Evolutionary conservation across 1,140 invertebrate species (phyloP).

Genomic region (Magallana gigas): DNA sequence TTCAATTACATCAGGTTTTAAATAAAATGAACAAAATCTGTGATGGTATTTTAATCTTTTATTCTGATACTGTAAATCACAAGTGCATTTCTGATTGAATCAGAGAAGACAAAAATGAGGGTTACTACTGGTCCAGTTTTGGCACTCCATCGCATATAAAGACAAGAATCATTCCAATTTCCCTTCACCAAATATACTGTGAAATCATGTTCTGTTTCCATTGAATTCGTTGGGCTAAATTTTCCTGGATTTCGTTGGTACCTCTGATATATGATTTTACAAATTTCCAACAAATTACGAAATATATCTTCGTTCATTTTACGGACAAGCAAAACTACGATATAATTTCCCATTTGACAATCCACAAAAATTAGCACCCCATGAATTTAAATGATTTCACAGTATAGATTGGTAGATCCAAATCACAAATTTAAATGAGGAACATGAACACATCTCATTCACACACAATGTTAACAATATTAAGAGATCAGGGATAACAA

Average conservation of each 20-base stretch:
- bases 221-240: too few species aligned
- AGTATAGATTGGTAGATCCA: not conserved
- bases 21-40: too few species aligned
- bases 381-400: too few species aligned
- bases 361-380: too few species aligned
- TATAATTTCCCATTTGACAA: too few species aligned
- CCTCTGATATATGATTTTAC: too few species aligned
- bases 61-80: not conserved
- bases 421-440: not conserved
- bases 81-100: conserved; percentile 16
- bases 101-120: not conserved
- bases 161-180: not conserved
- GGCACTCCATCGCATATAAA: conserved; percentile 22
- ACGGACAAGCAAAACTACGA: too few species aligned
- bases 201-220: too few species aligned
- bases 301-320: conserved; percentile 53
- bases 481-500: conserved; percentile 15
- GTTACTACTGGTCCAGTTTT: not conserved
- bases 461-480: not conserved
- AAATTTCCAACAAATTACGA: not conserved
- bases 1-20: too few species aligned
- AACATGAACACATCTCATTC: not conserved
- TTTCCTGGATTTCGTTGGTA: too few species aligned
- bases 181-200: too few species aligned
- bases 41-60: too few species aligned